Conservation (phyloP, 2,113 vertebrate species). For the Burhinus bistriatus region DNA sequence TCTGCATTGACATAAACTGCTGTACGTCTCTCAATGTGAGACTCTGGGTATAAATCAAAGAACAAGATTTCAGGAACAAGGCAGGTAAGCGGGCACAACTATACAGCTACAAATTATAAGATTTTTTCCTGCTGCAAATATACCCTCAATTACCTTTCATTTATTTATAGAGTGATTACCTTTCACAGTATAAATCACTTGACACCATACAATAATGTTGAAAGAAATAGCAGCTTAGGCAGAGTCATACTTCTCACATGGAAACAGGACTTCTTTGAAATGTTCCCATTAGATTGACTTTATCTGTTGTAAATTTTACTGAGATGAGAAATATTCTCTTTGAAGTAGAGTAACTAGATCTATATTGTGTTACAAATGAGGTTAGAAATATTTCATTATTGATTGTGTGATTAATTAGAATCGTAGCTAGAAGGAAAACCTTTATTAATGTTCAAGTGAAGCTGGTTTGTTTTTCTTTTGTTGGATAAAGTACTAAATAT, state of each 20-base stretch:
- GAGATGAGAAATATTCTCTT: not conserved
- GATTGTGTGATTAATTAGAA: slow-evolving; percentile 24
- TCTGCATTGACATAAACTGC: not conserved
- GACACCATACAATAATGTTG: not conserved
- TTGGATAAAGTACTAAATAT: not conserved
- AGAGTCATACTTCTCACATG: not conserved
- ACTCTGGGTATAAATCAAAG: not conserved
- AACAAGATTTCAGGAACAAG: not conserved
- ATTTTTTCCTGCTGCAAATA: not conserved
- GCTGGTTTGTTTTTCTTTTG: not conserved
- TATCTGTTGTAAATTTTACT: not conserved
- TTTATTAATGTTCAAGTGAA: not conserved
- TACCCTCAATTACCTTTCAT: not conserved
- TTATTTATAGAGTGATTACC: not conserved
- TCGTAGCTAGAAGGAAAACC: not conserved
- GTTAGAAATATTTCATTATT: slow-evolving; percentile 16
- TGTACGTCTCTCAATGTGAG: not conserved
- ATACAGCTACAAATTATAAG: not conserved
- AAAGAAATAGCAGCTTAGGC: slow-evolving; percentile 5
- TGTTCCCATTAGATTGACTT: not conserved
- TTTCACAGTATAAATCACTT: not conserved
- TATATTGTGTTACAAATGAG: not conserved
- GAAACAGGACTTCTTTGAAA: not conserved
- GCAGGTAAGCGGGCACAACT: not conserved
- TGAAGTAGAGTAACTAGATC: not conserved